Evolutionary conservation across 2,797 vertebrate genomes (phyloP).

Genomic region (Tangara arthus): DNA sequence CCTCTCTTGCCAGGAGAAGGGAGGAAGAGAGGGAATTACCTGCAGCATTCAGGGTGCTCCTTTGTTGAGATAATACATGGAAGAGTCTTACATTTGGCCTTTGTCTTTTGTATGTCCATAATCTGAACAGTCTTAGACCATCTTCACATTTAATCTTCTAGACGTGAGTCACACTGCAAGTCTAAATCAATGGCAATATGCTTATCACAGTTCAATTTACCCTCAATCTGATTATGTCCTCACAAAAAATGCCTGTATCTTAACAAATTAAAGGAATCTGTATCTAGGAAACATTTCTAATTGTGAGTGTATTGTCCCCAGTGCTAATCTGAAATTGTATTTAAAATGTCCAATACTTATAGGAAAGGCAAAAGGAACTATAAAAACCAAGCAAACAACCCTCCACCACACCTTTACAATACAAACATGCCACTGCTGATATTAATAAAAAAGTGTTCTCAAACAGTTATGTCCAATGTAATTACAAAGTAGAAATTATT

Average conservation of each 20-base stretch:
- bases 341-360: background rate
- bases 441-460: slow-evolving; percentile 12
- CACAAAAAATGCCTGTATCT: background rate
- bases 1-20: background rate
- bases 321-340: background rate
- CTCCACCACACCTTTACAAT: background rate
- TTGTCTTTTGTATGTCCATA: background rate
- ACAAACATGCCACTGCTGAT: background rate
- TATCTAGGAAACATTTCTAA: slow-evolving; percentile 28
- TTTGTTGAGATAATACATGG: background rate
- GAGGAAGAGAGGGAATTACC: background rate
- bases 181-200: slow-evolving; percentile 32
- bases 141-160: slow-evolving; percentile 38
- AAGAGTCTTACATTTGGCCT: background rate
- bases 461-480: background rate
- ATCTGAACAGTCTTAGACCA: background rate
- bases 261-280: background rate
- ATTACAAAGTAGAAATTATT: slow-evolving; percentile 29
- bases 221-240: slow-evolving; percentile 25
- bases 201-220: slow-evolving; percentile 54
- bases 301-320: background rate
- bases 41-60: background rate
- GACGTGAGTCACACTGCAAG: background rate
- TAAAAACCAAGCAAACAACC: background rate
- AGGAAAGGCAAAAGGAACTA: slow-evolving; percentile 35